These are phyloP conservation scores for Heterocephalus glaber DNA, from an alignment of 2,113 vertebrate species.

Conservation along the genomic window DNA sequence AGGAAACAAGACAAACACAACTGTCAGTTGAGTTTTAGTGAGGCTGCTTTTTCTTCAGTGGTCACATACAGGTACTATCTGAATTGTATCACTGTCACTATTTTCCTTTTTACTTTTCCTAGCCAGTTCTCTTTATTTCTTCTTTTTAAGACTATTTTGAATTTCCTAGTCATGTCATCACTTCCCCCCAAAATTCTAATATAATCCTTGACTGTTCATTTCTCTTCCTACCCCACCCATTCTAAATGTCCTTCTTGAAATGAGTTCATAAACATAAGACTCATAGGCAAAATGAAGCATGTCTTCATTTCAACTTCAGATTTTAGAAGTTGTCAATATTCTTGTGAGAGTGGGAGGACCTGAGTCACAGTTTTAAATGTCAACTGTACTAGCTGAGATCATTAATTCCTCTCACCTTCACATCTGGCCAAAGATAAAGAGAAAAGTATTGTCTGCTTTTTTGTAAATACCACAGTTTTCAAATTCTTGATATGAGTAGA, in stretches of 20 bases:
- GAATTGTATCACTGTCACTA: not conserved
- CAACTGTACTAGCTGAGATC: constrained; percentile 66
- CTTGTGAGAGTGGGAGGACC: constrained; percentile 71
- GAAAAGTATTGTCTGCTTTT: constrained; percentile 58
- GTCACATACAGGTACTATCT: not conserved
- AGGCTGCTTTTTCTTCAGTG: not conserved
- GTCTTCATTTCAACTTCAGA: constrained; percentile 57
- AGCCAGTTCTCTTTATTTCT: not conserved
- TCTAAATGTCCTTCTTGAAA: constrained; percentile 45
- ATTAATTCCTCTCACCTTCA: constrained; percentile 73
- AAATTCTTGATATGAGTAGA: constrained; percentile 64
- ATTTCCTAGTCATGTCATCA: not conserved
- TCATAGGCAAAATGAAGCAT: constrained; percentile 34
- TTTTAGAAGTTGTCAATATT: constrained; percentile 71
- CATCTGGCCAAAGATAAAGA: constrained; percentile 69
- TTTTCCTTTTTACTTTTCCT: not conserved
- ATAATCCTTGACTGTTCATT: not conserved
- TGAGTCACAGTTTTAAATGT: constrained; percentile 79
- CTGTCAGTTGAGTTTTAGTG: not conserved
- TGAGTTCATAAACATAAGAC: constrained; percentile 29
- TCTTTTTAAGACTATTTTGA: constrained; percentile 27
- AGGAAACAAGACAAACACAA: not conserved
- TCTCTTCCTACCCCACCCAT: not conserved
- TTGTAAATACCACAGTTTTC: constrained; percentile 63
- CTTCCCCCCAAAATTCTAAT: not conserved